Evolutionary conservation across 1,140 invertebrate genomes (phyloP).

Genomic region (Panagrolaimus sp.): DNA sequence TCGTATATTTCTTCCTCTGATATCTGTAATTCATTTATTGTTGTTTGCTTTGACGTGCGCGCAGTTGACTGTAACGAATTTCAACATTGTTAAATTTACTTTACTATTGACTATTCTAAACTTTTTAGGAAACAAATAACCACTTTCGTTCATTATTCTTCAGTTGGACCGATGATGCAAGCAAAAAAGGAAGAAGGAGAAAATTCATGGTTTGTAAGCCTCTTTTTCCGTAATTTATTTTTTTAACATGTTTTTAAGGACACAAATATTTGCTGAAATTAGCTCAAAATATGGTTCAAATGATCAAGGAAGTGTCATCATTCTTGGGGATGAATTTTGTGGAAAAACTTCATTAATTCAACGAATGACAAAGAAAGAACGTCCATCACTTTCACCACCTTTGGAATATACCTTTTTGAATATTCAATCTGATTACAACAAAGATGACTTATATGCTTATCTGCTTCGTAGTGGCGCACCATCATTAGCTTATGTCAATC

Average conservation of each 20-base stretch:
- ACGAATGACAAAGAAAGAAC: constrained; percentile 64
- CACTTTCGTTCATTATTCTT: background rate
- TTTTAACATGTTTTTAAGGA: constrained; percentile 44
- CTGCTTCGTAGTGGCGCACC: constrained; percentile 45
- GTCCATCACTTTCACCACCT: constrained; percentile 90
- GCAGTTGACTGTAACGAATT: no score
- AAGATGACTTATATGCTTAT: constrained; percentile 65
- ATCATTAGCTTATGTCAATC: constrained; percentile 66
- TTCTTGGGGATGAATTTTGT: constrained; percentile 77
- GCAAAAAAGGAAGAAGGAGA: constrained; percentile 1
- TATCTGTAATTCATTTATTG: no score
- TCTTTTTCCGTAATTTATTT: no score
- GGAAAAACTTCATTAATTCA: constrained; percentile 96
- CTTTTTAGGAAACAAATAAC: no score
- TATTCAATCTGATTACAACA: constrained; percentile 91
- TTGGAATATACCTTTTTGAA: constrained; percentile 97
- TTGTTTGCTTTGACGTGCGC: no score
- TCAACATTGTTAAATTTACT: no score
- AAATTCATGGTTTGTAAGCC: no score
- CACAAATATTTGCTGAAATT: constrained; percentile 64
- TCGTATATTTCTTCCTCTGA: no score
- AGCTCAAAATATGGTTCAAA: constrained; percentile 63
- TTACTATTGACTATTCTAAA: no score
- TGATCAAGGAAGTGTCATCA: constrained; percentile 63
- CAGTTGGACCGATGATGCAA: background rate